Evolutionary conservation across 2,888 invertebrate species (phyloP), one percentile per base, ranked within the genome.

Genomic region (Leptopilina myrica): DNA sequence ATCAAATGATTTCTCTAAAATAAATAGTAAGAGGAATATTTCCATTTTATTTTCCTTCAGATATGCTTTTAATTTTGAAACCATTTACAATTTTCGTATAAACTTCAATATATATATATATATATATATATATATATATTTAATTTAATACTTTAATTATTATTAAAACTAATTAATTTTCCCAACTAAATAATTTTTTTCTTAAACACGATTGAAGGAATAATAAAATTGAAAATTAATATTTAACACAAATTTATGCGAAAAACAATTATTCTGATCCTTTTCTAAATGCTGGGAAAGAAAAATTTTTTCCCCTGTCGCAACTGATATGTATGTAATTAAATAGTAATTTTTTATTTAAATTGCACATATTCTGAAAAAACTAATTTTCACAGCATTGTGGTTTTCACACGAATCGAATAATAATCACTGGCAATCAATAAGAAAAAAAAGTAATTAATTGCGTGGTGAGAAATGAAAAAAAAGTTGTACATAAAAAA

Each of bases 331-430:
- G 12, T 69, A 64, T 12, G 53, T 49, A 49, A 69, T 26, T 49
- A 26, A 26, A 69, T 26, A 53, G 12, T 69, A 53, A 26, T 69
- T 20, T 69, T n/a, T 43, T 69, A n/a, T 49, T 20, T 7, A 15
- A n/a, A 53, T 15, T 69, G 69, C 69, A 69, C 69, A 69, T 53
- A 80, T 66, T 77, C 33, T 33, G 33, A 78, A 73, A 76, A 77
- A 80, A 79, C 80, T 79, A 80, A 80, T 78, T 78, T 83, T 83
- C 83, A 80, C 81, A 83, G 81, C 83, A 83, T 81, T 81, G 76
- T 83, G 81, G 76, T 83, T 79, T 80, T 80, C 76, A 81, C 82
- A 80, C 79, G 79, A 81, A 78, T 78, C 77, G 77, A 80, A 79
- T 80, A 83, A 80, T 73, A 80, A 83, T 79, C 80, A 82, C 82